Evolutionary conservation across 2,113 vertebrate genomes (phyloP), one percentile per base, ranked within the genome.

Genomic region (Megaceryle maxima): DNA sequence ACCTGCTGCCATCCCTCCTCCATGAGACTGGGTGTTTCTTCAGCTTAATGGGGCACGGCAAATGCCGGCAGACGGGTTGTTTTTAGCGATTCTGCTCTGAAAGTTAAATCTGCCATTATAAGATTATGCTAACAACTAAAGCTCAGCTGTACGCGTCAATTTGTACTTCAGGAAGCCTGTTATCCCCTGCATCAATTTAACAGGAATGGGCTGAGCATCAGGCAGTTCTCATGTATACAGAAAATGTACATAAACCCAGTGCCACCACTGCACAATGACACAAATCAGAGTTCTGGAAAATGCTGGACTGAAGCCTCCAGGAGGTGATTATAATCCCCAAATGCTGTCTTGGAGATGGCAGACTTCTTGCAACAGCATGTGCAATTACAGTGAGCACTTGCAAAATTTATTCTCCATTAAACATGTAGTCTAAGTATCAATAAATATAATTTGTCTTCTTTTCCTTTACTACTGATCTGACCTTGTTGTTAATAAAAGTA

Each of bases 321-420:
- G 39, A 86, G 62, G 72, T 55, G 64, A 90, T 90, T 87, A 55
- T n/a, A 92, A 94, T 74, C 74, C 83, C 39, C 79, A 80, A 60
- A 72, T 19, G 39, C 59, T 59, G 53, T 44, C 48, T 79, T 79
- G 55, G 70, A 88, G 48, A 82, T 31, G 25, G 76, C 56, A 77
- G 76, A 53, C 84, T 92, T 69, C 59, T 68, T 9, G 2, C 46
- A 69, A 81, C 0, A 2, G 57, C 88, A 67, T 53, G 92, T 6
- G 80, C 75, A 93, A 83, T 81, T 86, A 80, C 9, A 79, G 46
- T 1, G 48, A 91, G 69, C 20, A 44, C 39, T 83, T 83, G n/a
- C 26, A 95, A 78, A 78, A 79, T 96, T 69, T 92, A 87, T 94
- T 93, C 69, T 53, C 90, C 85, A 92, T 96, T 97, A 95, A 87